Base-by-base conservation (phyloP, 64 coral and sea anemone genomes). In the Pachyseris speciosa region DNA sequence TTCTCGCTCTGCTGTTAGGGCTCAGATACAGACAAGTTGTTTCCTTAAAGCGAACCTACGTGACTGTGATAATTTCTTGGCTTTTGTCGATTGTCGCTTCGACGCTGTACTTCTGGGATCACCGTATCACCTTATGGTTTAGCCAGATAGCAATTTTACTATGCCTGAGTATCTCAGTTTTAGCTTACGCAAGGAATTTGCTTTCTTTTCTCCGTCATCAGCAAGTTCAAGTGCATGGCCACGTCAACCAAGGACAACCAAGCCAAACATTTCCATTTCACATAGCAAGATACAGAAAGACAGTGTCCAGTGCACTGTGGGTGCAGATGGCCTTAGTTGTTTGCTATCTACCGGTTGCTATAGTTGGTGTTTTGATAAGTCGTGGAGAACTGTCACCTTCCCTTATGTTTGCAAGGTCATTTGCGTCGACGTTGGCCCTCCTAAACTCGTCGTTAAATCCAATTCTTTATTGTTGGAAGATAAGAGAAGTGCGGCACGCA, bases 11-110 rank as follows among this genome's bases (percentile, higher is more conserved):
- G 29, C 4, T 3, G 28, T 67, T 67, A 27, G 64, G 64, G 10
- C 64, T 67, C 11, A 32, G 64, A 67, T 67, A 67, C 64, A 15
- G 64, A 26, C 64, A 67, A 67, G 29, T 67, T 32, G 64, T 67
- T 33, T 33, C 64, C 7, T 1, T 67, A 8, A 67, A 67, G 64
- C 28, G 64, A 27, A 15, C 13, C 7, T 67, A 33, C 28, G 11
- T 34, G 33, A 9, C 12, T 32, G 9, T 34, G 30, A 67, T 27
- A 12, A 9, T 34, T 10, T 67, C 13, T 32, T 67, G 64, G 64
- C 1, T 67, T 67, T 7, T 67, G 11, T 67, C 64, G 4, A 34
- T 34, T 15, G 64, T 67, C 64, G 64, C 1, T 31, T 31, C 64
- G 33, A 16, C 30, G 16, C 10, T 67, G 64, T 15, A 67, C 64